These are phyloP conservation scores for Cephus pygmeus DNA, from an alignment of 2,888 invertebrate species.

Conservation along the genomic window DNA sequence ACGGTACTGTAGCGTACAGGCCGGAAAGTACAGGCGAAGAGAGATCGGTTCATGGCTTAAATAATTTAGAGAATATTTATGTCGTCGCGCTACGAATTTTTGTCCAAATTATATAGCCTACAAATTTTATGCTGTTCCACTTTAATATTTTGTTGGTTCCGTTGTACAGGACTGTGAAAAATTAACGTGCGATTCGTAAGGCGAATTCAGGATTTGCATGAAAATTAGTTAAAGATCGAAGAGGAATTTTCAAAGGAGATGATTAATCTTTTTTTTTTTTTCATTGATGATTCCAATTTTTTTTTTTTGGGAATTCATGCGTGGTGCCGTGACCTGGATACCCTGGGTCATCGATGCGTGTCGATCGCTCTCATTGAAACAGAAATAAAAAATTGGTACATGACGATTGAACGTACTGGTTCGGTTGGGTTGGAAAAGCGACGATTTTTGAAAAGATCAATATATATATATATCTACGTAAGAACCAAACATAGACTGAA, in stretches of 20 bases:
- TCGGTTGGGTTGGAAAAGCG: not conserved
- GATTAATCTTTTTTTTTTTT: too few relatives aligned
- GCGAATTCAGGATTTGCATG: not conserved
- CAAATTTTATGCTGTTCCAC: not conserved
- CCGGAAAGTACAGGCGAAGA: not conserved
- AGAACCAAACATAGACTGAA: not conserved
- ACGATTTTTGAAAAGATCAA: not conserved
- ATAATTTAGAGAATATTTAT: conserved; percentile 1
- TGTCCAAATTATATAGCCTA: not conserved
- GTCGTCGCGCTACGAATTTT: not conserved
- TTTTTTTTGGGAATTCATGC: not conserved
- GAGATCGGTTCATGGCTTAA: not conserved
- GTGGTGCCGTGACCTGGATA: not conserved
- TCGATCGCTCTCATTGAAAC: not conserved
- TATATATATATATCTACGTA: too few relatives aligned
- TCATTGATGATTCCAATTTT: too few relatives aligned
- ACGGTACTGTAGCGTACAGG: not conserved
- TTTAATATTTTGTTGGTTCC: not conserved
- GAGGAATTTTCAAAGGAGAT: not conserved
- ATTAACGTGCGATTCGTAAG: not conserved
- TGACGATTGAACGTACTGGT: not conserved
- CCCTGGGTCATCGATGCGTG: not conserved
- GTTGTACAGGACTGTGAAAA: not conserved
- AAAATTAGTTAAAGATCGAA: not conserved
- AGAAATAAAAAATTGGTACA: not conserved